Evolutionary conservation across 2,797 vertebrate species (phyloP), one percentile per base, ranked within the genome.

Genomic region (Trichosurus vulpecula): DNA sequence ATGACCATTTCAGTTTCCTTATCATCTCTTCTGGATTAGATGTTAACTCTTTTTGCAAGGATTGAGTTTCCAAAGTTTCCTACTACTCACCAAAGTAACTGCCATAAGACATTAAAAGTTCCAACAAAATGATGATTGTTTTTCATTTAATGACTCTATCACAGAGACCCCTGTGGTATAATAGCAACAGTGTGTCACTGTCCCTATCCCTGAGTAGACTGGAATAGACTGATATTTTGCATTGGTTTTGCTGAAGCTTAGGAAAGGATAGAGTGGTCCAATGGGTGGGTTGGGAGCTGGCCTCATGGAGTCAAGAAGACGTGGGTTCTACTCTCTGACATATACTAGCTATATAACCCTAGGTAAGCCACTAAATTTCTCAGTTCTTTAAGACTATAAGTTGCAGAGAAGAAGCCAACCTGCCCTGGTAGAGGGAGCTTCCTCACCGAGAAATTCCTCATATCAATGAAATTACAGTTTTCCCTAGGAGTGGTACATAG

Each of bases 11-110:
- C 94, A 52, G 57, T 31, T 97, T 95, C 90, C 89, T 94, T 96
- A 90, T 55, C 74, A 74, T 91, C 89, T 25, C 91, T 97, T 57
- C 52, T 47, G 10, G 58, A 96, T 58, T 27, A 97, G 31, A 90
- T 92, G 90, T 47, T 57, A 97, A 96, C 54, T 97, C 96, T 97
- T 98, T 87, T 96, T 35, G 0, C 52, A 94, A 90, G 58, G 52
- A 97, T 27, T 90, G 96, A 97, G 92, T 97, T 96, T 97, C 94
- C 55, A 55, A 96, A 92, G 92, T 96, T 96, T 93, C 93, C 94
- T 94, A 31, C 47, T 53, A 87, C 55, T 92, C 57, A 95, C 25
- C 55, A 22, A 97, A 97, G 95, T 96, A 93, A 94, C 97, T 96
- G 52, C 93, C 97, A 97, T 0, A 6, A 74, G 93, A 96, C 54